These are phyloP conservation scores for Perizoma affinitatum DNA, from an alignment of 2,888 invertebrate genomes.

Conservation along the genomic window DNA sequence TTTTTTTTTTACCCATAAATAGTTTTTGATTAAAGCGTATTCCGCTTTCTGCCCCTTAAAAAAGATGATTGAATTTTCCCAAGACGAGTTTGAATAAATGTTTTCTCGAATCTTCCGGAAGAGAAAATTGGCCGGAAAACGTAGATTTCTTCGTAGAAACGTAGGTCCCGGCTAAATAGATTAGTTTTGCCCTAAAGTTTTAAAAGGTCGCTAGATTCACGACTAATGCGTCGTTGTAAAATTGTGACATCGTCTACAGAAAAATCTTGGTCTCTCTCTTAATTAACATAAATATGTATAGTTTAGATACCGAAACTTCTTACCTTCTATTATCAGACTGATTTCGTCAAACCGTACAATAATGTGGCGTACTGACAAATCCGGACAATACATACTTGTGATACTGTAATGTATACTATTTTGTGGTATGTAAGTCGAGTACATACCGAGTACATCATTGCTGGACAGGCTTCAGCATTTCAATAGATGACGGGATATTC, in stretches of 20 bases:
- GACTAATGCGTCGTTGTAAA: no score
- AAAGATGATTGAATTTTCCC: no score
- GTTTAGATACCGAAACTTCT: background rate
- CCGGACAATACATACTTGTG: constrained; percentile 16
- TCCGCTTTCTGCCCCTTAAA: no score
- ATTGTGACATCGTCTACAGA: no score
- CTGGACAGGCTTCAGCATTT: constrained; percentile 36
- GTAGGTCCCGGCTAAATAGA: background rate
- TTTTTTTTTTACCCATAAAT: no score
- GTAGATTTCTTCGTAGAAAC: background rate
- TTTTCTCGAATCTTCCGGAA: background rate
- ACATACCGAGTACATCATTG: background rate
- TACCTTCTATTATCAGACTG: constrained; percentile 7
- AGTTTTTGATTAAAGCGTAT: no score
- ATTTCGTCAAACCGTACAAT: constrained; percentile 17
- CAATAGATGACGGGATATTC: constrained; percentile 37
- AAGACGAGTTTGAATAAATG: no score
- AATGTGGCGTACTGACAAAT: constrained; percentile 21
- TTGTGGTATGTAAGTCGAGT: background rate
- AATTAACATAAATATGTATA: no score
- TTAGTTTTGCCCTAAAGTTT: background rate
- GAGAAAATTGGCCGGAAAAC: constrained; percentile 1
- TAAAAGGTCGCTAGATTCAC: no score
- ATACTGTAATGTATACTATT: constrained; percentile 1
- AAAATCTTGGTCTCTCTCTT: no score